Evolutionary conservation across 2,888 invertebrate genomes (phyloP).

Genomic region (Cheilosia vernalis): DNA sequence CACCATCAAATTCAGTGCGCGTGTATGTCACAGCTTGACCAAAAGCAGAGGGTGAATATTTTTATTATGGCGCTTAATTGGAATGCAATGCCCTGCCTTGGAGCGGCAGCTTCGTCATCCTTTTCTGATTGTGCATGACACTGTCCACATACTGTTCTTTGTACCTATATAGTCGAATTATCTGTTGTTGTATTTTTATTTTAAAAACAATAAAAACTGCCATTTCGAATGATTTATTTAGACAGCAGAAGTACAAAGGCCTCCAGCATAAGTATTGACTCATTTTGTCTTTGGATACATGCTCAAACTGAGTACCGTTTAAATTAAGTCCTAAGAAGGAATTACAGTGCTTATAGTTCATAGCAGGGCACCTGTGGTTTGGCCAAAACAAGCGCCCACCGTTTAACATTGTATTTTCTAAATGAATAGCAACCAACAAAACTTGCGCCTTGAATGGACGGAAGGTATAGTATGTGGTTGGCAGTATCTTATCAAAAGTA

Average conservation of each 20-base stretch:
- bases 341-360: background rate
- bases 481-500: conserved; percentile 39
- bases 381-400: background rate
- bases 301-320: background rate
- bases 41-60: conserved; percentile 16
- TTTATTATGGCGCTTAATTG: conserved; percentile 29
- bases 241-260: background rate
- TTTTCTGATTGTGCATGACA: conserved; percentile 1
- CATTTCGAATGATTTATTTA: conserved; percentile 23
- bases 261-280: background rate
- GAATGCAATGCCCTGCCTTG: conserved; percentile 28
- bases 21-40: conserved; percentile 36
- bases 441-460: background rate
- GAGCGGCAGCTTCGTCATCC: conserved; percentile 31
- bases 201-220: conserved; percentile 14
- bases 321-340: too few species aligned
- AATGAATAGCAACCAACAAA: conserved; percentile 3
- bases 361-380: background rate
- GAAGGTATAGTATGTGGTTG: background rate
- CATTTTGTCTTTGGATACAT: background rate
- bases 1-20: conserved; percentile 27
- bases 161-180: conserved; percentile 6
- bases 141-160: background rate
- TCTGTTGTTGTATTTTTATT: background rate
- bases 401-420: background rate